Base-by-base conservation (phyloP, 1,140 invertebrate species). In the Trinorchestia longiramus region DNA sequence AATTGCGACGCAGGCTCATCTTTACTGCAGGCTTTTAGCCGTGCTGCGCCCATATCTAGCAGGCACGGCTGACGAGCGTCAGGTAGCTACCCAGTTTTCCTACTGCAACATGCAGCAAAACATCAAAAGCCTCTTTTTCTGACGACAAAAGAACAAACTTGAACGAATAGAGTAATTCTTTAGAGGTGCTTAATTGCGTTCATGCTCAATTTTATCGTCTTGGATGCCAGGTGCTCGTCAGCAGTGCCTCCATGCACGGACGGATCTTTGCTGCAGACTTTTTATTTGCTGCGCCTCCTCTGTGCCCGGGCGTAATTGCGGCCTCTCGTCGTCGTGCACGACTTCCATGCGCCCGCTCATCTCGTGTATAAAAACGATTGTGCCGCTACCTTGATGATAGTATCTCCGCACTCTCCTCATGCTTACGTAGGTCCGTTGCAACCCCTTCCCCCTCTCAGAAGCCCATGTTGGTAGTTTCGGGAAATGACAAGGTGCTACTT, bases 11-110 rank as follows among this genome's bases (percentile, higher is more conserved):
- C 88, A 41, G 88, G 43, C 88, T 41, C 88, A 90, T 90, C 88
- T 90, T 90, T 90, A 90, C 88, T 90, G 88, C 88, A 90, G 88
- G 88, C 88, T 90, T 90, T 90, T 90, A 43, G 88, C 43, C 62
- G 62, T 90, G 88, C 88, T 90, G 88, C 88, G 88, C 43, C 88
- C 41, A 90, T 41, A 23, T 90, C 88, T 90, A 43, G 41, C 15
- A 43, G 62, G 62, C 62, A 77, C 28, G 28, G 36, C 62, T 77
- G 62, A 77, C 62, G 62, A 77, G 62, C 62, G 62, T 77, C 62
- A 77, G 8, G 62, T 36, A 77, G 28, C 62, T 23, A 77, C 28
- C 28, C 15, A 36, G 62, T 77, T 77, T 77, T 77, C 62, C 62
- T 77, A 36, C 62, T 77, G 11, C 28, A 19, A 77, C 62, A 15